These are phyloP conservation scores for Parotocinclus haroldoi DNA, from an alignment of 2,797 vertebrate species.

Conservation along the genomic window DNA sequence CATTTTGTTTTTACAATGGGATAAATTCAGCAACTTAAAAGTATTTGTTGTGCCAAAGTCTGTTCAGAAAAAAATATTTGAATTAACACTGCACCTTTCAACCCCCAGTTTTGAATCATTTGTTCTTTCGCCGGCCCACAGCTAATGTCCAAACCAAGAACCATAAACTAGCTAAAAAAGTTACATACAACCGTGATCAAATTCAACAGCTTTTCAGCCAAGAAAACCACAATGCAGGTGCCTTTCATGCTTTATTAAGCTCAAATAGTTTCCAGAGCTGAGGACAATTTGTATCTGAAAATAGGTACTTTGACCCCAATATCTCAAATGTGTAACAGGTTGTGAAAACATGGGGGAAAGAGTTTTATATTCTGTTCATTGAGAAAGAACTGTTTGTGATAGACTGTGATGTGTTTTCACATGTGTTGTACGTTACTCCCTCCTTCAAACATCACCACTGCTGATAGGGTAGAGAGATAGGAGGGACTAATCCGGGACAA, in stretches of 20 bases:
- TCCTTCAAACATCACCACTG: slow-evolving; percentile 10
- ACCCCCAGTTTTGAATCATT: no score
- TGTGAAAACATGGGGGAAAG: slow-evolving; percentile 36
- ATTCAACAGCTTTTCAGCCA: slow-evolving; percentile 25
- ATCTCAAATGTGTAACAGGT: slow-evolving; percentile 49
- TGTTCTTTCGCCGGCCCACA: not conserved
- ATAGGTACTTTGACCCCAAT: slow-evolving; percentile 29
- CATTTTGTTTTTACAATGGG: no score
- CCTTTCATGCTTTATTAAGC: slow-evolving; percentile 43
- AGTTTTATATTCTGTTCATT: slow-evolving; percentile 33
- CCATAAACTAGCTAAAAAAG: not conserved
- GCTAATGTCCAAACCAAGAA: slow-evolving; percentile 16
- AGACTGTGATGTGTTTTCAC: slow-evolving; percentile 35
- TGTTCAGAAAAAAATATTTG: no score
- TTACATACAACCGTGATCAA: slow-evolving; percentile 38
- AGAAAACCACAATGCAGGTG: slow-evolving; percentile 40
- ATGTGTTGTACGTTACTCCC: slow-evolving; percentile 29
- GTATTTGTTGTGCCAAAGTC: no score
- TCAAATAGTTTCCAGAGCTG: slow-evolving; percentile 47
- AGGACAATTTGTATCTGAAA: slow-evolving; percentile 44
- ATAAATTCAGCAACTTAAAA: no score
- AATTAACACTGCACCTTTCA: no score
- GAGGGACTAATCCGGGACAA: not conserved
- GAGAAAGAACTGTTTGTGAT: slow-evolving; percentile 37
- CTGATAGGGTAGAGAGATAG: slow-evolving; percentile 5